phyloP scores from a whole-genome alignment of 2,888 invertebrate genomes.

The Andrena bucephala region DNA sequence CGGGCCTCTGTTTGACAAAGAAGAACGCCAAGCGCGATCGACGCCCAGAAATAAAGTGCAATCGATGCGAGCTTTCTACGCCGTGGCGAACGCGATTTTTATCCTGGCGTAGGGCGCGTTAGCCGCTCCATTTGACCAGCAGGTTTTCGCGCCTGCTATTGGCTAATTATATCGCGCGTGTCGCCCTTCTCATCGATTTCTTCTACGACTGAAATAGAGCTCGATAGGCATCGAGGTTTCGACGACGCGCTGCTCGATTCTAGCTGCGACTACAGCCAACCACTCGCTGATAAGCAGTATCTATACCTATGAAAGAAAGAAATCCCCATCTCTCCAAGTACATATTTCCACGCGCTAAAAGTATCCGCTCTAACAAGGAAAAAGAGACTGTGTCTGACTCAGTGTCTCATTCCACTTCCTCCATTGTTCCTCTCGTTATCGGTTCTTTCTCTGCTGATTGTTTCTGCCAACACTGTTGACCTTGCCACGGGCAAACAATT shows the following conservation, averaged over 20 bases:
- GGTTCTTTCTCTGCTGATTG: neutral
- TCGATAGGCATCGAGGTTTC: constrained; percentile 6
- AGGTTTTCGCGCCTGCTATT: constrained; percentile 48
- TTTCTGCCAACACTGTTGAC: neutral
- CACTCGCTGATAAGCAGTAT: neutral
- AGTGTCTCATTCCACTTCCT: neutral
- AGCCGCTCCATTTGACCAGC: constrained; percentile 58
- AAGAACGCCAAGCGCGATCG: neutral
- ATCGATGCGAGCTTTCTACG: constrained; percentile 54
- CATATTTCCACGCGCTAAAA: neutral
- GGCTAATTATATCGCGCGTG: constrained; percentile 60
- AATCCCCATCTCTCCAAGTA: neutral
- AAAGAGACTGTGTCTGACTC: neutral
- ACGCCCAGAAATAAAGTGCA: constrained; percentile 51
- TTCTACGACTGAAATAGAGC: constrained; percentile 56
- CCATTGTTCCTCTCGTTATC: neutral
- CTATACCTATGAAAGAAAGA: neutral
- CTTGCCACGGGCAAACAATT: neutral
- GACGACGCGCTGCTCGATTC: neutral
- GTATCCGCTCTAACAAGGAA: neutral
- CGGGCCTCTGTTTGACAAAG: neutral
- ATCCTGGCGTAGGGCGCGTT: constrained; percentile 54
- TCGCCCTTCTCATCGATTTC: constrained; percentile 62
- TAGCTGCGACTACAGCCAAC: too few species aligned
- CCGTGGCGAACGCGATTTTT: constrained; percentile 40